Conservation (phyloP, 1,140 invertebrate genomes). For the Calephelis nemesis region DNA sequence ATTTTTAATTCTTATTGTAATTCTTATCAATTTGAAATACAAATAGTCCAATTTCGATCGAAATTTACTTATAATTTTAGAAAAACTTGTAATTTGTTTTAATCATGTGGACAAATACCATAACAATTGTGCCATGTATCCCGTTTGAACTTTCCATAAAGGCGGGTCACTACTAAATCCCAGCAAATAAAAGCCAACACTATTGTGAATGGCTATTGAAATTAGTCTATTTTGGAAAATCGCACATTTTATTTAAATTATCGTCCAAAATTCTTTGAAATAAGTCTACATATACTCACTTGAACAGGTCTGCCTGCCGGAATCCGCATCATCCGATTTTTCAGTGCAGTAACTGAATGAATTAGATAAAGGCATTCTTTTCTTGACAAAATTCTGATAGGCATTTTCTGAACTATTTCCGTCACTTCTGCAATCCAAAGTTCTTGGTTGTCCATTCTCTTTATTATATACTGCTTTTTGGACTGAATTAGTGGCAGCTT, state of each 20-base stretch:
- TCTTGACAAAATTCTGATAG: conserved; percentile 48
- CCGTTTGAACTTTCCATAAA: too few relatives aligned
- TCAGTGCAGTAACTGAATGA: conserved; percentile 27
- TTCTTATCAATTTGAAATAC: too few relatives aligned
- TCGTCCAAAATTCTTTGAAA: not conserved
- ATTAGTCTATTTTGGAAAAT: too few relatives aligned
- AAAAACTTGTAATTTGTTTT: too few relatives aligned
- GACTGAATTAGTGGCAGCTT: not conserved
- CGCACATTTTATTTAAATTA: not conserved
- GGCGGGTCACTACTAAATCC: too few relatives aligned
- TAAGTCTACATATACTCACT: not conserved
- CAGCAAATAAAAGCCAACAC: too few relatives aligned
- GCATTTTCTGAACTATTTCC: conserved; percentile 33
- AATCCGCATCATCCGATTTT: conserved; percentile 32
- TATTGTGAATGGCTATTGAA: too few relatives aligned
- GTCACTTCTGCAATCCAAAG: not conserved
- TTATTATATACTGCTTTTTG: conserved; percentile 1
- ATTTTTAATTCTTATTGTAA: too few relatives aligned
- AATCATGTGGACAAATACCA: too few relatives aligned
- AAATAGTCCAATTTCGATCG: too few relatives aligned
- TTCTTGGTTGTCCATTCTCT: not conserved
- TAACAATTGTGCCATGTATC: too few relatives aligned
- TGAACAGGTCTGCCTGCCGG: conserved; percentile 33
- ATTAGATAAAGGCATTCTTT: conserved; percentile 39
- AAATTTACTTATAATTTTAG: too few relatives aligned